Evolutionary conservation across 2,888 invertebrate species (phyloP).

Genomic region (Cremastinae sp.): DNA sequence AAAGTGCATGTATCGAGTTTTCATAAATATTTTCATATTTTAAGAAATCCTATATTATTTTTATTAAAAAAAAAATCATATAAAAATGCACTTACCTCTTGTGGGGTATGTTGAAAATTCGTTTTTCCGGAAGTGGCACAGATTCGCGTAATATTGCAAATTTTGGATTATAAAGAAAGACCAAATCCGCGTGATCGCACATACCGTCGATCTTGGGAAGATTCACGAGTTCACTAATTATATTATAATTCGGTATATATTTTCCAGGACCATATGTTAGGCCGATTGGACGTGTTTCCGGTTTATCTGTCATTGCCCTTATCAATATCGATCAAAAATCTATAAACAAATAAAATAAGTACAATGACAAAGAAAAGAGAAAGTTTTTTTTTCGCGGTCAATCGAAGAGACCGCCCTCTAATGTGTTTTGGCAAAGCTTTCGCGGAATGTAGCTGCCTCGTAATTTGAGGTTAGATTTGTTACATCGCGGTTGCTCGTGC

Average conservation of each 20-base stretch:
- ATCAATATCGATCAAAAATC: not conserved
- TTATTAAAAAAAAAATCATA: too few species aligned
- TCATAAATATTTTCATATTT: not conserved
- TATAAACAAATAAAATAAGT: too few species aligned
- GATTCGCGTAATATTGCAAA: conserved; percentile 33
- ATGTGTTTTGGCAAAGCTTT: too few species aligned
- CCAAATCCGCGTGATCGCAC: conserved; percentile 13
- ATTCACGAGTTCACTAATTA: conserved; percentile 28
- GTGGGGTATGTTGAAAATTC: conserved; percentile 55
- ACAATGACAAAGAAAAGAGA: too few species aligned
- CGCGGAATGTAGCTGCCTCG: too few species aligned
- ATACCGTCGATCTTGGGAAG: conserved; percentile 35
- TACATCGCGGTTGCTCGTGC: too few species aligned
- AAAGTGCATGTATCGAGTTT: not conserved
- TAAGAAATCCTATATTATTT: not conserved
- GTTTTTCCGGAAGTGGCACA: conserved; percentile 52
- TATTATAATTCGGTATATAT: conserved; percentile 51
- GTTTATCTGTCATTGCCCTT: not conserved
- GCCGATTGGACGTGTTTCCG: not conserved
- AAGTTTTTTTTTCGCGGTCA: too few species aligned
- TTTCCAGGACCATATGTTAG: conserved; percentile 21
- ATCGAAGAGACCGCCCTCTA: too few species aligned
- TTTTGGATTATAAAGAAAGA: conserved; percentile 27
- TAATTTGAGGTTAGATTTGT: too few species aligned
- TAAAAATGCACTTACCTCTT: conserved; percentile 43